Evolutionary conservation across 2,113 vertebrate species (phyloP).

Genomic region (Trematomus loennbergii): DNA sequence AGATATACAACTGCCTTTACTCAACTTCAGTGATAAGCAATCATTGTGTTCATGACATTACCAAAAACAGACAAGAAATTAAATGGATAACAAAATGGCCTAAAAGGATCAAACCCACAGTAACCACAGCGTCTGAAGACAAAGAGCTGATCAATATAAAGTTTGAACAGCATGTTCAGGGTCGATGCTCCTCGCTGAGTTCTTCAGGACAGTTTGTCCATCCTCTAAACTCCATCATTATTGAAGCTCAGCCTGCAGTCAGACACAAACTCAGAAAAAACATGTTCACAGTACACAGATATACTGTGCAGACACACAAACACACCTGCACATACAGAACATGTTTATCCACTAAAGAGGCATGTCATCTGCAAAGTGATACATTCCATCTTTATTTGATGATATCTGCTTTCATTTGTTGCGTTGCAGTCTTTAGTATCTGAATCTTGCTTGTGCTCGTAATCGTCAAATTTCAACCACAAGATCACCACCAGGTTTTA

Average conservation of each 20-base stretch:
- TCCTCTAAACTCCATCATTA: slow-evolving; percentile 11
- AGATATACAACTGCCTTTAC: too few species aligned
- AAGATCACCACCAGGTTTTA: not conserved
- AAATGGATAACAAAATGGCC: not conserved
- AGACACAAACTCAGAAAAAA: too few species aligned
- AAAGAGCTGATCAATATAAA: not conserved
- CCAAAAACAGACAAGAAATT: too few species aligned
- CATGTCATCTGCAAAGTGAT: slow-evolving; percentile 1
- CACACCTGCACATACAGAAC: too few species aligned
- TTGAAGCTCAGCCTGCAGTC: not conserved
- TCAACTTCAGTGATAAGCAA: too few species aligned
- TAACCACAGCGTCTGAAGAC: not conserved
- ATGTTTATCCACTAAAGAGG: not conserved
- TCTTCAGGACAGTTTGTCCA: slow-evolving; percentile 6
- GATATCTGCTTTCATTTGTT: too few species aligned
- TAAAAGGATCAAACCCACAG: too few species aligned
- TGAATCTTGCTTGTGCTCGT: not conserved
- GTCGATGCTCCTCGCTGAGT: not conserved
- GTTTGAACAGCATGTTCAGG: slow-evolving; percentile 5
- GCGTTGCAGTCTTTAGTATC: too few species aligned
- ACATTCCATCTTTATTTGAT: too few species aligned
- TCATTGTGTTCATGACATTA: too few species aligned
- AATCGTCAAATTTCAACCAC: not conserved
- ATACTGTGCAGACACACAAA: too few species aligned
- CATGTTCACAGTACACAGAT: too few species aligned